phyloP scores from a whole-genome alignment of 2,797 vertebrate genomes.

The Triplophysa yarkandensis region DNA sequence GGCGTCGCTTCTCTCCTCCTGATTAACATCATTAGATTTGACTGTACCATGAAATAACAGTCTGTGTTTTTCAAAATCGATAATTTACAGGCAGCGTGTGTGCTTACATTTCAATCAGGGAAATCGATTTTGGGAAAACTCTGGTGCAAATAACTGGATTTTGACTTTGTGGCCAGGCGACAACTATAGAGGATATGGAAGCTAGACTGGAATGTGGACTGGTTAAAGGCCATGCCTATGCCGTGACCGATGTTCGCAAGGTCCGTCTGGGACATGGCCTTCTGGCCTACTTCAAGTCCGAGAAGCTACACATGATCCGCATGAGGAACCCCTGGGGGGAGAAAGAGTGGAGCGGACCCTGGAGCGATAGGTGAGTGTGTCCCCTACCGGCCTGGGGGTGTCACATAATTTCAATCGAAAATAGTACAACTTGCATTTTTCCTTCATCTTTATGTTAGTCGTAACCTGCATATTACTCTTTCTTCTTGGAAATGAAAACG shows the following conservation, averaged over 20 bases:
- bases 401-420: background rate
- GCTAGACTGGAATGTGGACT: conserved; percentile 86
- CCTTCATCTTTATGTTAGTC: no score
- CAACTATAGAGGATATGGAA: conserved; percentile 87
- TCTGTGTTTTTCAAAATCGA: conserved; percentile 9
- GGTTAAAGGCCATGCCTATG: conserved; percentile 95
- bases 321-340: conserved; percentile 97
- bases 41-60: conserved; percentile 20
- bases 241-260: conserved; percentile 88
- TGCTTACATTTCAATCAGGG: conserved; percentile 21
- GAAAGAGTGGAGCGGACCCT: conserved; percentile 92
- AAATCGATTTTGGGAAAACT: conserved; percentile 5
- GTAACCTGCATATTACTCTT: no score
- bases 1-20: conserved; percentile 1
- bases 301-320: conserved; percentile 95
- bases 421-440: no score
- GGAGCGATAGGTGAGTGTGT: conserved; percentile 89
- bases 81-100: conserved; percentile 2
- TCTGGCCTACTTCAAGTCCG: conserved; percentile 89
- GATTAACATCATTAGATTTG: conserved; percentile 25
- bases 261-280: conserved; percentile 90
- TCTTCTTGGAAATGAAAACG: no score
- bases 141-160: conserved; percentile 1
- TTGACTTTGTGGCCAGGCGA: conserved; percentile 72
- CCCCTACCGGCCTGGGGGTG: conserved; percentile 14